Evolutionary conservation across 2,797 vertebrate genomes (phyloP).

Genomic region (Buceros bicornis): DNA sequence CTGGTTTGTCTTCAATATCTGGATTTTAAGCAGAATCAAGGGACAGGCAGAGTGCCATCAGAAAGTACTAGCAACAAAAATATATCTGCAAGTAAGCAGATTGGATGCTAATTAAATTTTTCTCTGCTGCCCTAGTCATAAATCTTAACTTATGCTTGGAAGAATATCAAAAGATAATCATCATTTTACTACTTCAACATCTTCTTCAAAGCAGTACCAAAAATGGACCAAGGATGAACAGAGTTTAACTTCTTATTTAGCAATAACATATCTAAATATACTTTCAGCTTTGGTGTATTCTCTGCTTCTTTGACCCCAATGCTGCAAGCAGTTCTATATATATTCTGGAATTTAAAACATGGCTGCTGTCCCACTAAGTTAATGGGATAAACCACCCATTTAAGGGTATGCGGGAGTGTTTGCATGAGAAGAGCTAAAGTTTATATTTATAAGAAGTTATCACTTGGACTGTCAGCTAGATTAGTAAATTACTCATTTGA

Average conservation of each 20-base stretch:
- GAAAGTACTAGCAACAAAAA: slow-evolving; percentile 8
- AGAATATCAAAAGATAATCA: slow-evolving; percentile 34
- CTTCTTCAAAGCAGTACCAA: slow-evolving; percentile 1
- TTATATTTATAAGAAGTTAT: neutral
- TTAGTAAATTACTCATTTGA: neutral
- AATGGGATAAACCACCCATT: neutral
- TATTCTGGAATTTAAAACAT: neutral
- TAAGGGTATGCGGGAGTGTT: neutral
- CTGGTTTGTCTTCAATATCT: neutral
- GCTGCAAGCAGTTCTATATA: neutral
- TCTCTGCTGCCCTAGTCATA: neutral
- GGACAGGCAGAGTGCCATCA: neutral
- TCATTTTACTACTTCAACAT: neutral
- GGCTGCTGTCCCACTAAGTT: neutral
- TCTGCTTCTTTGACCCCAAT: neutral
- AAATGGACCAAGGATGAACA: neutral
- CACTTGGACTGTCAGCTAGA: neutral
- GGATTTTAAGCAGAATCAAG: neutral
- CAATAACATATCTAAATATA: neutral
- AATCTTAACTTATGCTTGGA: slow-evolving; percentile 31
- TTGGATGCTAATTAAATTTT: slow-evolving; percentile 21
- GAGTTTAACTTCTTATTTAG: neutral
- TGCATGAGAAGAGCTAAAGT: neutral
- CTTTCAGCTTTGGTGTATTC: neutral
- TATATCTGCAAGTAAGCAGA: neutral